Evolutionary conservation across 1,140 invertebrate species (phyloP).

Genomic region (Aleiodes sp.): DNA sequence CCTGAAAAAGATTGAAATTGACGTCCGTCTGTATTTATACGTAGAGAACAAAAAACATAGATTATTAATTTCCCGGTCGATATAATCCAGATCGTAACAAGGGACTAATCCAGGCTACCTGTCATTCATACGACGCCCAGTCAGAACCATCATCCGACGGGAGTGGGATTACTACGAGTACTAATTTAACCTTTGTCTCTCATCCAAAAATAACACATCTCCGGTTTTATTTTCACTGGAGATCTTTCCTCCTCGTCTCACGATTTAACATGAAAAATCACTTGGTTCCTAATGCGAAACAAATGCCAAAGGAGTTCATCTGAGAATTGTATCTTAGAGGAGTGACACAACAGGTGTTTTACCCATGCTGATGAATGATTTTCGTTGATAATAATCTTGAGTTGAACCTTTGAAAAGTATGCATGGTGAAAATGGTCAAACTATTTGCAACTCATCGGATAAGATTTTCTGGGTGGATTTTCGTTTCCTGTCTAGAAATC

Average conservation of each 20-base stretch:
- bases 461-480: neutral
- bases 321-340: constrained; percentile 30
- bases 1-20: too few species aligned
- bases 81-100: constrained; percentile 65
- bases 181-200: constrained; percentile 62
- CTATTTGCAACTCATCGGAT: constrained; percentile 13
- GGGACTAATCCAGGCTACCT: constrained; percentile 61
- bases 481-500: neutral
- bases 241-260: neutral
- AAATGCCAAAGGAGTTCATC: constrained; percentile 37
- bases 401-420: constrained; percentile 46
- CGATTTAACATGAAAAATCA: constrained; percentile 62
- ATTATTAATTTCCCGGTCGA: constrained; percentile 63
- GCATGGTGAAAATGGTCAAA: constrained; percentile 18
- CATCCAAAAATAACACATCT: constrained; percentile 23
- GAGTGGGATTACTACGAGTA: constrained; percentile 63
- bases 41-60: constrained; percentile 36
- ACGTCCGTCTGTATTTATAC: too few species aligned
- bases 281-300: constrained; percentile 60
- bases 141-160: constrained; percentile 47
- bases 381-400: constrained; percentile 44
- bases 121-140: constrained; percentile 44
- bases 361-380: constrained; percentile 28
- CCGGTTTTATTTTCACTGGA: neutral
- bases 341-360: constrained; percentile 59